Evolutionary conservation across 1,140 invertebrate species (phyloP).

Genomic region (Papilio polyxenes): DNA sequence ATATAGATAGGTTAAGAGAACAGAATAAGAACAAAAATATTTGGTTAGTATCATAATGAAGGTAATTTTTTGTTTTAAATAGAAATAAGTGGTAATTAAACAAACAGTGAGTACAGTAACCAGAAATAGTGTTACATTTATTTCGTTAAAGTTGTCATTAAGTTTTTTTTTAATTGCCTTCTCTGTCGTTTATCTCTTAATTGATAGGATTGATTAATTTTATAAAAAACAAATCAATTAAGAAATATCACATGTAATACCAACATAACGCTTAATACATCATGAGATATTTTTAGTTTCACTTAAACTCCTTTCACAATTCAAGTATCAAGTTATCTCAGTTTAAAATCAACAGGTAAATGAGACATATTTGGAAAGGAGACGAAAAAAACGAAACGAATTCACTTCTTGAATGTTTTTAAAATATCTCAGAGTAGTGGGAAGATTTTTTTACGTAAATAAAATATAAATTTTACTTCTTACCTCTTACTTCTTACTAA

Average conservation of each 20-base stretch:
- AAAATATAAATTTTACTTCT: background rate
- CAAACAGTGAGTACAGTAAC: no score
- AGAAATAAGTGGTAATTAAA: no score
- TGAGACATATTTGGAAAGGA: slow-evolving; percentile 4
- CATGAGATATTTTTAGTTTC: background rate
- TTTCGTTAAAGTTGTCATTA: no score
- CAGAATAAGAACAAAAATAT: no score
- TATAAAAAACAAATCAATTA: background rate
- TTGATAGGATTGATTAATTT: no score
- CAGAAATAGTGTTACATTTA: no score
- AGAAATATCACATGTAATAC: background rate
- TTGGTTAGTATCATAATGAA: no score
- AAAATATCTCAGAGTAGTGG: background rate
- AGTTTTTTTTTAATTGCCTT: no score
- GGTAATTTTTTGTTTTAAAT: no score
- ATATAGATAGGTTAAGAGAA: no score
- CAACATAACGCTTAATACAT: background rate
- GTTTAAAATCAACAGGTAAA: background rate
- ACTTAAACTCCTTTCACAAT: slow-evolving; percentile 1
- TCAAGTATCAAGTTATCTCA: background rate
- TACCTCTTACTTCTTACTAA: no score
- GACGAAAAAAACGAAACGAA: background rate
- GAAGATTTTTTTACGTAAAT: background rate
- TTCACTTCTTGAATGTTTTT: background rate
- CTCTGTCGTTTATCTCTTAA: no score